These are phyloP conservation scores for Scaptomyza hsui DNA, from an alignment of 1,140 invertebrate species.

Conservation along the genomic window DNA sequence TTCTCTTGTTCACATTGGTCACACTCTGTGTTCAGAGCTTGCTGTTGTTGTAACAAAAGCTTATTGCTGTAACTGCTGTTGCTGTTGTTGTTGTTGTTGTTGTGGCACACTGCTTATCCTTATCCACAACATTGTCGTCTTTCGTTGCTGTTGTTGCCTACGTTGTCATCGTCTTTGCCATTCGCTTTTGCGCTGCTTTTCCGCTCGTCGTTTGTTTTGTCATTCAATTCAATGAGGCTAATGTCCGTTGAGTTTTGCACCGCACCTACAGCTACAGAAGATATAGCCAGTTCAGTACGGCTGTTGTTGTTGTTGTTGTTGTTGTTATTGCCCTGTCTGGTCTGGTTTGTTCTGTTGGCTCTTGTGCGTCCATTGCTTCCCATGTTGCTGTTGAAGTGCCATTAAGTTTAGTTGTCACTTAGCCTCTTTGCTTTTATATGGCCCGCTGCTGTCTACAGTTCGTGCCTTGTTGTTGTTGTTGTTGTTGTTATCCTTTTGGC, in stretches of 20 bases:
- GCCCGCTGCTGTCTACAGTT: constrained; percentile 42
- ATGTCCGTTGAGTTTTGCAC: constrained; percentile 80
- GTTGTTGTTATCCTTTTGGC: constrained; percentile 83
- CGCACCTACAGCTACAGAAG: constrained; percentile 52
- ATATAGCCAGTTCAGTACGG: constrained; percentile 43
- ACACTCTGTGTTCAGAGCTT: constrained; percentile 26
- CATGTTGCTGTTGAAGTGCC: constrained; percentile 82
- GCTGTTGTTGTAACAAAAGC: constrained; percentile 49
- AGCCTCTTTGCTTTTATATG: constrained; percentile 83
- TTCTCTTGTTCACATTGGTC: constrained; percentile 31
- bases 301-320: constrained; percentile 17
- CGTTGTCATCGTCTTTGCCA: constrained; percentile 44
- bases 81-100: constrained; percentile 31
- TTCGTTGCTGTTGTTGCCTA: constrained; percentile 14
- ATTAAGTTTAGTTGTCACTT: constrained; percentile 84
- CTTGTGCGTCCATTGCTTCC: constrained; percentile 79
- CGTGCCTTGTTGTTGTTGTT: constrained; percentile 26
- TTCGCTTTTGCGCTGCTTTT: constrained; percentile 43
- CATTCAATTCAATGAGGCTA: constrained; percentile 83
- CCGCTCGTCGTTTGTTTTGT: constrained; percentile 79
- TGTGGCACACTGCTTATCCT: constrained; percentile 74
- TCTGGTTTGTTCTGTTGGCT: constrained; percentile 43
- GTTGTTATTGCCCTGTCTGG: constrained; percentile 39
- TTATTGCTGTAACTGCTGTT: constrained; percentile 34
- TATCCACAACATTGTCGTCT: constrained; percentile 73